Evolutionary conservation across 2,113 vertebrate species (phyloP), one percentile per base, ranked within the genome.

Genomic region (Electrona antarctica): DNA sequence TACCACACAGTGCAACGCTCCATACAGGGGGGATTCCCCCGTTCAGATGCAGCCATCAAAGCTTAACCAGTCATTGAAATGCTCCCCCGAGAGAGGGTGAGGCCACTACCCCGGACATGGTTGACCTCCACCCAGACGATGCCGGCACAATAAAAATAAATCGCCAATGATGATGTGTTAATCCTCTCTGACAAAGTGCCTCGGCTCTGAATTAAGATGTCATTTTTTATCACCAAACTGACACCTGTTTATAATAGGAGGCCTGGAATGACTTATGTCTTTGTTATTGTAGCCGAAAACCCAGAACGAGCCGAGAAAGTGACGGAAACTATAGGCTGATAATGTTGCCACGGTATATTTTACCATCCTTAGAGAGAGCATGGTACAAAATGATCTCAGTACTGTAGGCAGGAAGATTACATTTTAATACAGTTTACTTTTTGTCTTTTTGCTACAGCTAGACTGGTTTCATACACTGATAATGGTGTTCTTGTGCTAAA

Each of bases 171-270:
- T 79, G 83, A 92, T 84, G 91, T 92, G 91, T 89, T 93, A 94
- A 94, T 94, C 89, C 28, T 21, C 88, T 80, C 78, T 89, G 90
- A 92, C 90, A 93, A 90, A 90, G 77, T 68, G 79, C 77, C 80
- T 79, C 28, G 69, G 76, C 79, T 85, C 85, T 66, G 82, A 92
- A 93, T 92, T 91, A 93, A 90, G 84, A 88, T 92, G 91, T 91
- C 90, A 86, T 92, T 91, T 93, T 93, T 93, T 92, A 92, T 90
- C 85, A 87, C 85, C 72, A 75, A 83, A 89, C 80, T 90, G 91
- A 92, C 91, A 91, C 91, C 90, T 92, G 91, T 93, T 93, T 92
- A 92, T 91, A 93, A 92, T 90, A 86, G 84, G 69, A 76, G 89
- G 82, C 86, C 87, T 88, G 89, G 79, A 80, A 87, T 84, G 87